Evolutionary conservation across 2,797 vertebrate genomes (phyloP), one percentile per base, ranked within the genome.

Genomic region (Rhodeus uyekii): DNA sequence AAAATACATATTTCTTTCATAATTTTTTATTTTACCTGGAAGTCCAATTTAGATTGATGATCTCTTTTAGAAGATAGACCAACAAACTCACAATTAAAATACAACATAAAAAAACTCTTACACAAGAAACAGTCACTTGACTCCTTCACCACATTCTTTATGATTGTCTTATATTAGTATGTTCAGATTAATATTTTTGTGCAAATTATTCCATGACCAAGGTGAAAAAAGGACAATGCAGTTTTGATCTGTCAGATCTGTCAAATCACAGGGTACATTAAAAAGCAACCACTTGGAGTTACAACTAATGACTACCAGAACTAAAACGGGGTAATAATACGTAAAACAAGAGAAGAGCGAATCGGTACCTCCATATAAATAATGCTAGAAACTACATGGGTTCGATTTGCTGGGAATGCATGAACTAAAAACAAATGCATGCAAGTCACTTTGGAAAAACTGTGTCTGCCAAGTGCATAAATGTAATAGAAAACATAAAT

Each of bases 241-340:
- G 0, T 83, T n/a, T 87, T 87, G 1, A n/a, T n/a, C n/a, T n/a
- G 88, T 87, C 67, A 93, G 53, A 80, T 94, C 93, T 42, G 93
- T 86, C 91, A 92, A 94, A 94, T 94, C 81, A 94, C 93, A n/a
- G 93, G 93, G 58, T 19, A 74, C 32, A 64, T 55, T 58, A 13
- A 58, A 58, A 58, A 58, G 10, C n/a, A 58, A 58, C 9, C 53
- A 13, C 53, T 58, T 24, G 9, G n/a, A 58, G n/a, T 4, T 24
- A 4, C 10, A 58, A 24, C 10, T 27, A 5, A 10, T 58, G 27
- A 58, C 24, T 58, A 13, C 55, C 24, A 27, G 12, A 27, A 5
- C 24, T 24, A 58, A 58, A 27, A 58, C n/a, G n/a, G n/a, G n/a
- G n/a, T 12, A 39, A 2, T 39, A 39, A 4, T 5, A 42, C 42